Conservation (phyloP, 1,140 invertebrate genomes). For the Aphis gossypii region DNA sequence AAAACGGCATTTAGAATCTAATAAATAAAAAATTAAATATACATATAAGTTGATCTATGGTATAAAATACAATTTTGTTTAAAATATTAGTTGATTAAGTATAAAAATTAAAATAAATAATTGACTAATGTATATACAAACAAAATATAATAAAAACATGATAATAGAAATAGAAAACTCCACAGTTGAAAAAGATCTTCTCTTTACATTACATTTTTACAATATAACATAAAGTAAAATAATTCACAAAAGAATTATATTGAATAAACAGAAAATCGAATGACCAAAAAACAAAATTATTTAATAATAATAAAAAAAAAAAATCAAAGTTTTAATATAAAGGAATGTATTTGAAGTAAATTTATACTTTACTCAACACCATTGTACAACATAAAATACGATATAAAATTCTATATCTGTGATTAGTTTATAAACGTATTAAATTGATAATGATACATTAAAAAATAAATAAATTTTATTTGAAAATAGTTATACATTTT, state of each 20-base stretch:
- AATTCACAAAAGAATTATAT: not conserved
- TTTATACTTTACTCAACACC: not conserved
- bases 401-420: not conserved
- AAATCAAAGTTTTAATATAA: not conserved
- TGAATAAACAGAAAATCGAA: not conserved
- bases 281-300: not conserved
- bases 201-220: slow-evolving; percentile 23
- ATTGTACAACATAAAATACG: not conserved
- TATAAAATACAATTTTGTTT: not conserved
- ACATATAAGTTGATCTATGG: slow-evolving; percentile 7
- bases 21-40: not conserved
- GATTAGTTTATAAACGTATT: not conserved
- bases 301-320: not conserved
- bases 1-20: not conserved
- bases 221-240: not conserved
- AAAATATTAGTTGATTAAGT: slow-evolving; percentile 13
- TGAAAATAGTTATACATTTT: not conserved
- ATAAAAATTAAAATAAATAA: slow-evolving; percentile 52
- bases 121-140: slow-evolving; percentile 55
- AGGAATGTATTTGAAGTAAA: slow-evolving; percentile 36
- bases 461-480: not conserved
- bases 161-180: not conserved
- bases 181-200: slow-evolving; percentile 23
- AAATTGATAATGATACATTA: not conserved
- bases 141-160: slow-evolving; percentile 4